Evolutionary conservation across 1,140 invertebrate genomes (phyloP).

Genomic region (Hetaerina americana): DNA sequence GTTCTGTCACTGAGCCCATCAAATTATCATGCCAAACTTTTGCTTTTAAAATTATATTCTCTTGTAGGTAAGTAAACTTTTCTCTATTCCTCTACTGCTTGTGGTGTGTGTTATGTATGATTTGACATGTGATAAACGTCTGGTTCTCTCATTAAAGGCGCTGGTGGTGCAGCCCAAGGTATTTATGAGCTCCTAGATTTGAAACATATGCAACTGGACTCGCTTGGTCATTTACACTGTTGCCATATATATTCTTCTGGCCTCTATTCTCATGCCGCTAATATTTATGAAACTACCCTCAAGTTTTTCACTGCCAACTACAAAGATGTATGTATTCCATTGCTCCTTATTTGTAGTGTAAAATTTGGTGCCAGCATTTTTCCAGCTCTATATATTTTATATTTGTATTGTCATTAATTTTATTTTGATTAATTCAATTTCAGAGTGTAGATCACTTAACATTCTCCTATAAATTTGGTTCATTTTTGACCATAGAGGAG

Average conservation of each 20-base stretch:
- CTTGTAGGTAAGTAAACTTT: conserved; percentile 2
- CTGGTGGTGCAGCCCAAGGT: conserved; percentile 48
- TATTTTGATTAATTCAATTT: conserved; percentile 23
- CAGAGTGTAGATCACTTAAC: conserved; percentile 84
- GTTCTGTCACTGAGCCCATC: conserved; percentile 54
- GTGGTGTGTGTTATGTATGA: background rate
- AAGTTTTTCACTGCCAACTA: conserved; percentile 78
- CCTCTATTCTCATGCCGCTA: conserved; percentile 46
- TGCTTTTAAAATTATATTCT: conserved; percentile 16
- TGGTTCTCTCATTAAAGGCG: conserved; percentile 34
- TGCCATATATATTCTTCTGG: conserved; percentile 55
- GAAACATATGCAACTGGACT: conserved; percentile 91
- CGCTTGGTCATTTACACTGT: conserved; percentile 70
- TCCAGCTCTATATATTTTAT: background rate
- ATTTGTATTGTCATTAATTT: conserved; percentile 10
- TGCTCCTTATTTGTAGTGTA: background rate
- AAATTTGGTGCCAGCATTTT: background rate
- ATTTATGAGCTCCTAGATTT: conserved; percentile 63
- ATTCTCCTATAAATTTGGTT: conserved; percentile 85
- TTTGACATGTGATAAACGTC: background rate
- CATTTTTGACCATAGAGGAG: conserved; percentile 83
- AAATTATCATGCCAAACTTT: conserved; percentile 58
- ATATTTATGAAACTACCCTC: conserved; percentile 53
- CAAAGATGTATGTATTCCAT: conserved; percentile 54
- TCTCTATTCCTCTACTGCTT: background rate